Percentiles rank a stretch among this genome's conserved stretches.
These are phyloP conservation scores for Cistogaster globosa DNA, from an alignment of 2,888 invertebrate species.

Conservation along the genomic window DNA sequence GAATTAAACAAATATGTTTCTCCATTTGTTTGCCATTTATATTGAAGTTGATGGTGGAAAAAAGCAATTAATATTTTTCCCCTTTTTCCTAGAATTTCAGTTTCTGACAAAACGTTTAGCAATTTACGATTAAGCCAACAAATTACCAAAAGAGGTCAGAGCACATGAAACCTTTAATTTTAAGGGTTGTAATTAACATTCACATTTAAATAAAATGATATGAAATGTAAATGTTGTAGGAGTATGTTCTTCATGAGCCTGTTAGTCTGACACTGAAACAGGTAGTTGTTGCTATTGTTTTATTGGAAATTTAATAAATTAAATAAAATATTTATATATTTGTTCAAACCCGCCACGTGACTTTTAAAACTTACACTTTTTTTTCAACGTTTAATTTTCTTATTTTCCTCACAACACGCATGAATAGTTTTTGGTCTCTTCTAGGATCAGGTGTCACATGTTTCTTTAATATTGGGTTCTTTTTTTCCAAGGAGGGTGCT, in stretches of 20 bases:
- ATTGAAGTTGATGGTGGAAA: conserved; percentile 47
- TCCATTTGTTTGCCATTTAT: not conserved
- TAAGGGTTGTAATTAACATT: conserved; percentile 51
- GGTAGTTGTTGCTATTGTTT: conserved; percentile 44
- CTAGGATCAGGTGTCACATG: conserved; percentile 78
- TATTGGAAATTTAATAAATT: conserved; percentile 32
- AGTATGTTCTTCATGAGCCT: not conserved
- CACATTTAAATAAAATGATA: not conserved
- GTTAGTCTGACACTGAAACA: conserved; percentile 44
- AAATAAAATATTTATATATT: not conserved
- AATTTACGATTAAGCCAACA: conserved; percentile 57
- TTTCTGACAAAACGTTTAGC: conserved; percentile 69
- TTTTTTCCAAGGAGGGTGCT: conserved; percentile 35
- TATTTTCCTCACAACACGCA: conserved; percentile 22
- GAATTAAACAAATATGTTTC: too few species aligned
- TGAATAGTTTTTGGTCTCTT: conserved; percentile 50
- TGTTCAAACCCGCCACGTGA: conserved; percentile 69
- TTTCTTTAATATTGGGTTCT: conserved; percentile 53
- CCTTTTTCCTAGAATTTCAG: not conserved
- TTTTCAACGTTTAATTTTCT: not conserved
- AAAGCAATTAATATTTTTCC: conserved; percentile 65
- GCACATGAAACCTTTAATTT: conserved; percentile 39
- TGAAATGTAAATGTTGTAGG: not conserved
- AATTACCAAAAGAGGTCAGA: conserved; percentile 40
- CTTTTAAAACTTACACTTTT: conserved; percentile 32